Evolutionary conservation across 2,888 invertebrate genomes (phyloP), one percentile per base, ranked within the genome.

Genomic region (Coenonympha glycerion): DNA sequence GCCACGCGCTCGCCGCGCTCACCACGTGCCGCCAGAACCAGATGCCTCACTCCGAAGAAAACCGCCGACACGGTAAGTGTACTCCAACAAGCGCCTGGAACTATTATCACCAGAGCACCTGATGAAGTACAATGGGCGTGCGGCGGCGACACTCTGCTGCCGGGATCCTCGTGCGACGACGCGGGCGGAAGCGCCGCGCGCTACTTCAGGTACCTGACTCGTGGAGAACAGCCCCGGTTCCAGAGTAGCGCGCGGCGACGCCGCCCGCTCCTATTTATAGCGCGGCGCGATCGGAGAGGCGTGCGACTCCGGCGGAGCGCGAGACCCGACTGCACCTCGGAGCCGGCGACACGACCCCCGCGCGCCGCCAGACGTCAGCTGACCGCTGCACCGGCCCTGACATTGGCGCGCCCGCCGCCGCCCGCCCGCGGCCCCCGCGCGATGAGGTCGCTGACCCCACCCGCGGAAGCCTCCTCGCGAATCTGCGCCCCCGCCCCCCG

Each of bases 151-250:
- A 34, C 49, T 41, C 39, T 42, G 54, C 53, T 45, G 64, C 55
- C 49, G 49, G 48, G 57, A 52, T 51, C 52, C 15, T 16, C 6
- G 44, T 57, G 42, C 49, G 57, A 40, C 19, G 59, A 57, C 52
- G 60, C 56, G 56, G 82, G 84, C 79, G 81, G 84, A 82, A 90
- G 90, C 93, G 88, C 88, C 95, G 95, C 95, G 96, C 96, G 96
- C 96, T 96, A 96, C 96, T 96, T 96, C 95, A 95, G 96, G 96
- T 96, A 96, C 96, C 96, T 96, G 96, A 96, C 96, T 95, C 84
- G 77, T 78, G 83, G 83, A 87, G 89, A 89, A 87, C 85, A 95
- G 95, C 92, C 89, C 90, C 88, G 93, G 94, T 91, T 93, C 93
- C 94, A 90, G 93, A 92, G 95, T 94, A 95, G 92, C 95, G 91